These are phyloP conservation scores for Melinaea marsaeus DNA, from an alignment of 2,888 invertebrate genomes.

Conservation along the genomic window DNA sequence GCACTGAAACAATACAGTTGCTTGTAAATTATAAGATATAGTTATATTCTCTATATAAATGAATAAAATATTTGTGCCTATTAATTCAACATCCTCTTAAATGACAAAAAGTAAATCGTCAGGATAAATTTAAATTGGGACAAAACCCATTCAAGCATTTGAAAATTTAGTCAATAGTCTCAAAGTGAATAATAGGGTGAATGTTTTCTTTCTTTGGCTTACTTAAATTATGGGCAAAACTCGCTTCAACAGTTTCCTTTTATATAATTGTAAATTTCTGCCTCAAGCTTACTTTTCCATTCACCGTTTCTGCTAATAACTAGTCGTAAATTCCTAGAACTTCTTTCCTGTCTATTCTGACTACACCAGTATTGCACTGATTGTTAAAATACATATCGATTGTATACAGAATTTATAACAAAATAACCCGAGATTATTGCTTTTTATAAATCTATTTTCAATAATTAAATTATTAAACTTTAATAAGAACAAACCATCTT, in stretches of 20 bases:
- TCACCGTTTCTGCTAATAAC: constrained; percentile 19
- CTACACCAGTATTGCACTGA: constrained; percentile 3
- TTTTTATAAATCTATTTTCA: no score
- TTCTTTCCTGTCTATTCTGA: constrained; percentile 16
- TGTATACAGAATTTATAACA: constrained; percentile 11
- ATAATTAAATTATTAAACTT: no score
- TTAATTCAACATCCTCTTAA: neutral
- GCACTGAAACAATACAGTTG: no score
- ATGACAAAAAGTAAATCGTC: constrained; percentile 1
- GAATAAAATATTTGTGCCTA: neutral
- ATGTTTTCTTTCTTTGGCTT: constrained; percentile 12
- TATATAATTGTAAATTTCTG: constrained; percentile 19
- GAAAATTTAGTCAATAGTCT: constrained; percentile 3
- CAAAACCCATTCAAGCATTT: neutral
- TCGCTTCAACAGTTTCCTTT: constrained; percentile 13
- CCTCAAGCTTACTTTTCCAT: constrained; percentile 19
- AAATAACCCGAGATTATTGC: neutral
- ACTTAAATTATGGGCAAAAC: constrained; percentile 16
- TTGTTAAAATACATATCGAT: constrained; percentile 15
- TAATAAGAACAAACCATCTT: no score
- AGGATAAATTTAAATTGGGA: constrained; percentile 4
- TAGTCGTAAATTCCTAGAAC: constrained; percentile 20
- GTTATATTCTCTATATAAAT: no score
- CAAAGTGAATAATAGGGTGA: neutral
- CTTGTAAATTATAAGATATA: no score